These are phyloP conservation scores for Neodon shergylaensis DNA, from an alignment of 2,113 vertebrate genomes.

Conservation along the genomic window DNA sequence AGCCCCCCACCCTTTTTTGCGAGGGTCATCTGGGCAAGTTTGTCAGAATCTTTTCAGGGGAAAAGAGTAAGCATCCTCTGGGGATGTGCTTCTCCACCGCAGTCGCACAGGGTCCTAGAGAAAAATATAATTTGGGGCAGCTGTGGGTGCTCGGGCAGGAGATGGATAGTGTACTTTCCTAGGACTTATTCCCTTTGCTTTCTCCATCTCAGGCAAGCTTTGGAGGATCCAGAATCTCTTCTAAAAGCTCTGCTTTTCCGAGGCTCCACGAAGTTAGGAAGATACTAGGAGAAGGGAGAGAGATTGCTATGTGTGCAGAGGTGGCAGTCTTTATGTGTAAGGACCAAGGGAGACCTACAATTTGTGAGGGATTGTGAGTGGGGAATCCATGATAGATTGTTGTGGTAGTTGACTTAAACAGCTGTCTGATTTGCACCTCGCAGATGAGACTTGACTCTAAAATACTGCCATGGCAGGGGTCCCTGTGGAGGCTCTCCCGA, in stretches of 20 bases:
- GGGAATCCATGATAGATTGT: constrained; percentile 36
- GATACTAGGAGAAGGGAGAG: constrained; percentile 59
- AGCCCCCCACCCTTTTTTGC: background rate
- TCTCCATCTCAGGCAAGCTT: background rate
- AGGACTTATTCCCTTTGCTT: background rate
- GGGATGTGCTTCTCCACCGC: constrained; percentile 22
- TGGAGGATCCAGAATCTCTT: background rate
- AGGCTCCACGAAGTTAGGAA: constrained; percentile 67
- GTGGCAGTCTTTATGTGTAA: too few relatives aligned
- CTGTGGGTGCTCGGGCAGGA: constrained; percentile 14
- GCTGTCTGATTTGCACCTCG: constrained; percentile 21
- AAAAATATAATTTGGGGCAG: constrained; percentile 34
- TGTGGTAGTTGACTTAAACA: constrained; percentile 59
- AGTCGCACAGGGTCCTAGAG: background rate
- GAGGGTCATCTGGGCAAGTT: constrained; percentile 65
- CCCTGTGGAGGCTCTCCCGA: background rate
- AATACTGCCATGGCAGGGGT: constrained; percentile 50
- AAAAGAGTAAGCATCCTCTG: background rate
- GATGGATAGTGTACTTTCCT: constrained; percentile 3
- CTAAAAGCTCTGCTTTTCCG: background rate
- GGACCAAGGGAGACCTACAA: background rate
- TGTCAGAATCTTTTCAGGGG: background rate
- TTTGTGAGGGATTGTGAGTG: constrained; percentile 34
- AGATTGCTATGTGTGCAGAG: too few relatives aligned
- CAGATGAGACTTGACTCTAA: constrained; percentile 42